phyloP scores from a whole-genome alignment of 2,113 vertebrate species.

The Orcinus orca region DNA sequence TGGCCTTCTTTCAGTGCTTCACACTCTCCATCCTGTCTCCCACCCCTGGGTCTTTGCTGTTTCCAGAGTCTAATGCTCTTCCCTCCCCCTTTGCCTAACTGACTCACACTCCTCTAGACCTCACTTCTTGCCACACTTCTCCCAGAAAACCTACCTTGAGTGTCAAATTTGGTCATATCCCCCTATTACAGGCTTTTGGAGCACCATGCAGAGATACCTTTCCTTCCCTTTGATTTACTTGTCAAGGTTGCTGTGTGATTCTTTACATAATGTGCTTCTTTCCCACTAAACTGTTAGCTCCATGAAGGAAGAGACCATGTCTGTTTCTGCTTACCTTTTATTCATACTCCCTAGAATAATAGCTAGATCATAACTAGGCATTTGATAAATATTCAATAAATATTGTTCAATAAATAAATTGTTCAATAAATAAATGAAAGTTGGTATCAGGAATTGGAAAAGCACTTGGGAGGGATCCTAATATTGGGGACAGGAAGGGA shows the following conservation, averaged over 20 bases:
- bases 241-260: not conserved
- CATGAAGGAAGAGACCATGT: not conserved
- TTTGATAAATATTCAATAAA: not conserved
- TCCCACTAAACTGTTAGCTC: not conserved
- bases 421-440: constrained; percentile 28
- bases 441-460: constrained; percentile 17
- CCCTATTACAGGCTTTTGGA: not conserved
- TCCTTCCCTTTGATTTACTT: not conserved
- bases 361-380: not conserved
- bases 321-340: not conserved
- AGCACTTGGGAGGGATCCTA: not conserved
- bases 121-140: constrained; percentile 8
- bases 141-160: not conserved
- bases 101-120: not conserved
- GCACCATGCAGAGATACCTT: not conserved
- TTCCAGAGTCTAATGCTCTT: not conserved
- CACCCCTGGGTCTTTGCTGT: not conserved
- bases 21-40: not conserved
- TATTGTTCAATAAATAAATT: constrained; percentile 39
- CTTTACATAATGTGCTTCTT: not conserved
- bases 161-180: not conserved
- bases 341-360: not conserved
- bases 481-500: not conserved
- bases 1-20: not conserved
- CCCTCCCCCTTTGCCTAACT: not conserved